Conservation (phyloP, 2,113 vertebrate genomes). For the Centropus unirufus region DNA sequence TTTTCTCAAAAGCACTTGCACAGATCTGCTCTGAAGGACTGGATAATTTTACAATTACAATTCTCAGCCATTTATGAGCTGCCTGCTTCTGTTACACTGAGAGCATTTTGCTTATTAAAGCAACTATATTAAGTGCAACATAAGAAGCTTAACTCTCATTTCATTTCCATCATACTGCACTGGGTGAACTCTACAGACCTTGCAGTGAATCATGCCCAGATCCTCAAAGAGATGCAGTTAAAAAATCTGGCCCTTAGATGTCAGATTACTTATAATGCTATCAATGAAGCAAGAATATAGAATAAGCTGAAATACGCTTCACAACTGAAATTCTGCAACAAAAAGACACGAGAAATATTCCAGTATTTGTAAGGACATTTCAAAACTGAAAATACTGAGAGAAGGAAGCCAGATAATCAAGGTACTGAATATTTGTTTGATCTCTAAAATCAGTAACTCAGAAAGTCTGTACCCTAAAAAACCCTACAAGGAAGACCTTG, state of each 20-base stretch:
- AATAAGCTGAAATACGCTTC: neutral
- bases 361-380: neutral
- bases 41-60: neutral
- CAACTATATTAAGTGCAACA: neutral
- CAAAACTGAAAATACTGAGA: neutral
- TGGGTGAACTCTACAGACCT: neutral
- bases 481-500: neutral
- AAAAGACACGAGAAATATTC: neutral
- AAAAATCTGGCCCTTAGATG: neutral
- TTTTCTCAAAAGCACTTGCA: neutral
- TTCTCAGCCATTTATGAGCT: neutral
- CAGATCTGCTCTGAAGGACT: neutral
- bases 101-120: slow-evolving; percentile 12
- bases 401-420: neutral
- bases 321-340: neutral
- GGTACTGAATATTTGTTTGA: neutral
- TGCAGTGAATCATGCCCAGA: neutral
- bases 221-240: neutral
- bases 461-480: neutral
- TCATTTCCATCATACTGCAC: neutral
- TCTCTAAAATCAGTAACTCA: neutral
- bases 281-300: neutral
- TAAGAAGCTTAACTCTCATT: slow-evolving; percentile 41
- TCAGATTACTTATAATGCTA: neutral
- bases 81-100: neutral